Base-by-base conservation (phyloP, 2,888 invertebrate species). In the Phortica magna region DNA sequence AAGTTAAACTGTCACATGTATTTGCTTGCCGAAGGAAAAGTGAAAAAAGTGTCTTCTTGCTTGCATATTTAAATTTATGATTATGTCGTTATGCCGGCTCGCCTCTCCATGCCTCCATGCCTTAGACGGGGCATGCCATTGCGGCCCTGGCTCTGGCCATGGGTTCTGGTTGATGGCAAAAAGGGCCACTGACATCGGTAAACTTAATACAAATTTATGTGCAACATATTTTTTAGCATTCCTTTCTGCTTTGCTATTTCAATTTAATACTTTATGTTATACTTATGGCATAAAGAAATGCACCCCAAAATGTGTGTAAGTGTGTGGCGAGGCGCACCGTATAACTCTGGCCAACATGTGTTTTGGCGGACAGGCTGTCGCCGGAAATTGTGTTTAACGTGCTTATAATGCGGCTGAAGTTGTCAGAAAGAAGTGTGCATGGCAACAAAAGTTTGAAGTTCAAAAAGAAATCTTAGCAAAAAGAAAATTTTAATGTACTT, bases 151-250 rank as follows among this genome's bases (percentile, higher is more conserved):
- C n/a, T n/a, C n/a, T n/a, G n/a, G 14, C 48, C 9, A 48, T 48
- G 14, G 48, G 48, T 48, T 48, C 10, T 48, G 48, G 3, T 48
- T 14, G 1, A 19, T 7, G 48, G 17, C n/a, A 12, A 22, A 43
- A n/a, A 76, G 61, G 78, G 79, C 82, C n/a, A 84, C 80, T 85
- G 85, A 85, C 85, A 85, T 83, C 81, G 81, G 82, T 82, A 86
- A 89, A 85, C 88, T 88, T 89, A 89, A 89, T 89, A 88, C 88
- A 85, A 89, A 89, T 89, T 89, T 89, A 89, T 89, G 89, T 88
- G 84, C 89, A 85, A 86, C 89, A 89, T 87, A 89, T 89, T 89
- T 89, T 84, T 84, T 70, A 22, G 12, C 48, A 70, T 70, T 70
- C n/a, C 7, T 65, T 65, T 22, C 67, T 82, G 83, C 81, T 88